phyloP scores from a whole-genome alignment of 2,888 invertebrate species.

The Drosophila eohydei region DNA sequence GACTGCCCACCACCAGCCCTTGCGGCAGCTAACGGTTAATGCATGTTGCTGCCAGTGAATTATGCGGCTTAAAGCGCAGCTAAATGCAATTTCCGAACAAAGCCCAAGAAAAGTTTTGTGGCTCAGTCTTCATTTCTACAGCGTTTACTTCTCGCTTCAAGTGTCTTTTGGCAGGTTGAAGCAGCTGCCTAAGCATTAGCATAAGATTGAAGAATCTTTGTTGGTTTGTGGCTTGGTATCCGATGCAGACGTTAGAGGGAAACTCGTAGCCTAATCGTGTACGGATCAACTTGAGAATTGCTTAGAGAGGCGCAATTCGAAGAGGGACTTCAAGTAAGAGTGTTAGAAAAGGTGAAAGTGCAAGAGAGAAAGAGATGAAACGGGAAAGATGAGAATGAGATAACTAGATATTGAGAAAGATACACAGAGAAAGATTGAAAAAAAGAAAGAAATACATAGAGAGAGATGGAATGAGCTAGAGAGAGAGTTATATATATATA shows the following conservation, averaged over 20 bases:
- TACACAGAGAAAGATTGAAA: neutral
- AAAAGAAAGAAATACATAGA: neutral
- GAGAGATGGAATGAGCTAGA: neutral
- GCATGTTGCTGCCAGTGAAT: slow-evolving; percentile 31
- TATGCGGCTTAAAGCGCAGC: slow-evolving; percentile 51
- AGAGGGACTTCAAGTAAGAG: neutral
- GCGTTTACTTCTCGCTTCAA: slow-evolving; percentile 9
- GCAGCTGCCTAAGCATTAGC: slow-evolving; percentile 4
- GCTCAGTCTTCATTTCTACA: slow-evolving; percentile 10
- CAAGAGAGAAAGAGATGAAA: neutral
- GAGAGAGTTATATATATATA: neutral
- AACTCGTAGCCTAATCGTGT: neutral
- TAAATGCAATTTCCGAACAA: slow-evolving; percentile 41
- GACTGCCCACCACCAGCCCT: slow-evolving; percentile 7
- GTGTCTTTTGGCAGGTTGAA: slow-evolving; percentile 6
- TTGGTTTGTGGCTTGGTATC: neutral
- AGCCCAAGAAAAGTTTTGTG: slow-evolving; percentile 35
- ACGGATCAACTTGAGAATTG: neutral
- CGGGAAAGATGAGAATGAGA: neutral
- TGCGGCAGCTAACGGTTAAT: slow-evolving; percentile 50
- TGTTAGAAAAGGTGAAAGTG: neutral
- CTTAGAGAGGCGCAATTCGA: slow-evolving; percentile 8
- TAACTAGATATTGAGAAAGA: too few species aligned
- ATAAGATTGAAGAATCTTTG: neutral
- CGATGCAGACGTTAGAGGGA: neutral